A percentile compares a stretch with the other conserved stretches of the same genome.
phyloP scores from a whole-genome alignment of 2,113 vertebrate species.

The Pleuronectes platessa region DNA sequence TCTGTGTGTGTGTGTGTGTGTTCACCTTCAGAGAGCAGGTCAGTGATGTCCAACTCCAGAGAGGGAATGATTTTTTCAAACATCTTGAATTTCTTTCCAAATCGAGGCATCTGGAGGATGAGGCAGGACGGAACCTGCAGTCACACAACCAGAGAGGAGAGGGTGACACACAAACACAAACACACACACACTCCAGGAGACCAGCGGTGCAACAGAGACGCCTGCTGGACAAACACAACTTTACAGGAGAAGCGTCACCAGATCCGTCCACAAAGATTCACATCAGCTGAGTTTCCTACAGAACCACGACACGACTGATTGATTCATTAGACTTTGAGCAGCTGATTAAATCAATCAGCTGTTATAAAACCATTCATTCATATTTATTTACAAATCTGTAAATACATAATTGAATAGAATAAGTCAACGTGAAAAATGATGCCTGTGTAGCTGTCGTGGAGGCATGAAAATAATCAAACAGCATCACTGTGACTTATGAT shows the following conservation, averaged over 20 bases:
- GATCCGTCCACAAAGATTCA: too few species aligned
- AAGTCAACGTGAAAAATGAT: too few species aligned
- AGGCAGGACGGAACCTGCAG: constrained; percentile 89
- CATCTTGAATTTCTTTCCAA: constrained; percentile 94
- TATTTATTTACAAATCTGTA: too few species aligned
- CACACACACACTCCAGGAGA: neutral
- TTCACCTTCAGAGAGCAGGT: constrained; percentile 87
- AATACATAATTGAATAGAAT: too few species aligned
- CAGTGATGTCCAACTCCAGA: constrained; percentile 88
- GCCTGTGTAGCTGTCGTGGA: too few species aligned
- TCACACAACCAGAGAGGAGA: neutral
- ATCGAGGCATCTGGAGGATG: constrained; percentile 93
- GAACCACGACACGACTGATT: neutral
- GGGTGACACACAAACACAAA: neutral
- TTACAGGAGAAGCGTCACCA: neutral
- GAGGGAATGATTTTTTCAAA: constrained; percentile 93
- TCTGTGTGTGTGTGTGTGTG: neutral
- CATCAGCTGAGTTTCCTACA: neutral
- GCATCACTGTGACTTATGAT: too few species aligned
- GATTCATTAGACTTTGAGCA: neutral
- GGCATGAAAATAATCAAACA: too few species aligned
- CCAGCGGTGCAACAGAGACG: constrained; percentile 42
- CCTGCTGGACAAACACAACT: constrained; percentile 43
- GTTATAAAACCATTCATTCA: too few species aligned
- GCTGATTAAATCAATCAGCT: neutral